These are phyloP conservation scores for Cataglyphis cursor DNA, from an alignment of 2,888 invertebrate genomes.

Conservation along the genomic window DNA sequence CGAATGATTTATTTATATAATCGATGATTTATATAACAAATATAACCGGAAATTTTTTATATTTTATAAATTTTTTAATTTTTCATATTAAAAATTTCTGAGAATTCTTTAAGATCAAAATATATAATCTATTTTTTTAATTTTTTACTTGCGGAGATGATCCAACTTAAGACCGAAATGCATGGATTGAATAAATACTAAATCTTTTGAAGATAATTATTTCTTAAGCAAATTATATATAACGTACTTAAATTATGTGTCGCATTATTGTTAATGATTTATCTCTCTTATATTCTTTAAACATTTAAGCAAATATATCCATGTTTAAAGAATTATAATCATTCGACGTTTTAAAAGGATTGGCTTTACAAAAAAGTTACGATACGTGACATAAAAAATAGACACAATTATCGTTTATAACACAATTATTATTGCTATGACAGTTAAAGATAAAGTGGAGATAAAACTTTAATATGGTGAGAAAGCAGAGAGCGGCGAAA, in stretches of 20 bases:
- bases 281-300: too few species aligned
- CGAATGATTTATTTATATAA: too few species aligned
- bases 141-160: background rate
- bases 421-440: background rate
- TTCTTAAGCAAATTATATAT: too few species aligned
- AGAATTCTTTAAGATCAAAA: background rate
- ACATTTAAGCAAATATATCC: too few species aligned
- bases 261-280: too few species aligned
- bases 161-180: background rate
- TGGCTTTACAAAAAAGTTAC: background rate
- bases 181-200: too few species aligned
- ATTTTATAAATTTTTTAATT: too few species aligned
- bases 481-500: conserved; percentile 66
- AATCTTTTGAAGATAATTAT: too few species aligned
- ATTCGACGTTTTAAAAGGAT: background rate
- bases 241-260: too few species aligned
- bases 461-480: conserved; percentile 68
- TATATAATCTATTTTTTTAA: background rate
- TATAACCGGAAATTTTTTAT: too few species aligned
- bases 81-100: background rate
- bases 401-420: background rate
- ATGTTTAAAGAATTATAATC: too few species aligned
- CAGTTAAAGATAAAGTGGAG: conserved; percentile 16
- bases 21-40: too few species aligned
- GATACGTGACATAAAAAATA: background rate